Percentiles rank a stretch among this genome's conserved stretches.
Evolutionary conservation across 2,113 vertebrate genomes (phyloP).

Genomic region (Pelecanoides urinatrix): DNA sequence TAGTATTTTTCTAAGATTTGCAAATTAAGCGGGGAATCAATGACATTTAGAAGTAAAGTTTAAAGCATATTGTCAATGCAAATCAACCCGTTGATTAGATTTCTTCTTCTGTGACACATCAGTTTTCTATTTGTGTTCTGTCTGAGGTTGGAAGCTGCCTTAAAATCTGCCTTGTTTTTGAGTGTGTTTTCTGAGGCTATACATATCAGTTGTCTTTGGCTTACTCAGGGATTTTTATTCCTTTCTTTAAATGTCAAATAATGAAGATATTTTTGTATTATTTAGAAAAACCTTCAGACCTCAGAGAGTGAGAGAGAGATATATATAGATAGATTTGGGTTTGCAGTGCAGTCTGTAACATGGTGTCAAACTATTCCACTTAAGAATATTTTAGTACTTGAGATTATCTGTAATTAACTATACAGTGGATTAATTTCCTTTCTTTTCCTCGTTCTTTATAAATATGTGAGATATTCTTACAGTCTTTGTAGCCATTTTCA

Average conservation of each 20-base stretch:
- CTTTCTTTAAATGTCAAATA: constrained; percentile 75
- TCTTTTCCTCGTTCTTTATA: constrained; percentile 40
- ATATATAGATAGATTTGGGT: not conserved
- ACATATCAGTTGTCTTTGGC: constrained; percentile 73
- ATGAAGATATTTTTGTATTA: constrained; percentile 76
- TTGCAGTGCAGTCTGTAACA: constrained; percentile 45
- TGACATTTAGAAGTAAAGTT: constrained; percentile 10
- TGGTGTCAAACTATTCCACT: constrained; percentile 32
- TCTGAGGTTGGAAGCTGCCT: constrained; percentile 52
- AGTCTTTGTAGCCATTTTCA: constrained; percentile 27
- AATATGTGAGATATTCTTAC: not conserved
- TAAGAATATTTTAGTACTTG: constrained; percentile 30
- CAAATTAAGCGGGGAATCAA: not conserved
- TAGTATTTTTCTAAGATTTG: not conserved
- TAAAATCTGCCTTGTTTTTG: constrained; percentile 48
- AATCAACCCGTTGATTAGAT: not conserved
- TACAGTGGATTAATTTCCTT: constrained; percentile 28
- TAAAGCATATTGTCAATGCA: not conserved
- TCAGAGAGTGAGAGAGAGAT: not conserved
- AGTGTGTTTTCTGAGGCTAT: constrained; percentile 69
- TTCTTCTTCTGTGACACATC: constrained; percentile 15
- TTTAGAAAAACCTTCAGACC: constrained; percentile 70
- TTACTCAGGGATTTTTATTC: constrained; percentile 84
- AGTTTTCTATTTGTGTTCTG: constrained; percentile 21
- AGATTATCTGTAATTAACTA: constrained; percentile 3